These are phyloP conservation scores for Orthosia gracilis DNA, from an alignment of 2,888 invertebrate species.

Conservation along the genomic window DNA sequence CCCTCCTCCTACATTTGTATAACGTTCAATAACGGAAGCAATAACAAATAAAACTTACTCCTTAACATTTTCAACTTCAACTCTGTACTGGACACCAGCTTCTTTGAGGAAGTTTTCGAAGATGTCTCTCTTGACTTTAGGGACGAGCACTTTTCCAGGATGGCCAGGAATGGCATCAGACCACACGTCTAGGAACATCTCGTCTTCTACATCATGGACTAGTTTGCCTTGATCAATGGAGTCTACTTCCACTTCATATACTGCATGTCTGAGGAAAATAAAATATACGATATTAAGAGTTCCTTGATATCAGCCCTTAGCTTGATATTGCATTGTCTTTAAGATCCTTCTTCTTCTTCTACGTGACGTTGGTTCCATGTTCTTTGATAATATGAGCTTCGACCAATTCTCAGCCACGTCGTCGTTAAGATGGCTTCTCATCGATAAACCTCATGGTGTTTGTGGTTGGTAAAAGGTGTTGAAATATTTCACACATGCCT, in stretches of 20 bases:
- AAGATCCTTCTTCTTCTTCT: too few relatives aligned
- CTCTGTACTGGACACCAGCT: slow-evolving; percentile 69
- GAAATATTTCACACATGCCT: too few relatives aligned
- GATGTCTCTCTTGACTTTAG: slow-evolving; percentile 65
- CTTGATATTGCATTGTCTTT: background rate
- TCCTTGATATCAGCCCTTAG: background rate
- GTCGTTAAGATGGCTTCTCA: too few relatives aligned
- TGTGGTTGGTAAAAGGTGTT: background rate
- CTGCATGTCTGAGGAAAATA: slow-evolving; percentile 72
- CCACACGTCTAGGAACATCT: slow-evolving; percentile 76
- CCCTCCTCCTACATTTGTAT: background rate
- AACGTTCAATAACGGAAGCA: background rate
- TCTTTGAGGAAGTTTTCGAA: slow-evolving; percentile 71
- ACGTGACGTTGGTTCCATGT: too few relatives aligned
- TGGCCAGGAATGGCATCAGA: slow-evolving; percentile 70
- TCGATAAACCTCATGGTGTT: background rate
- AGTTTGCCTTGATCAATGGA: slow-evolving; percentile 69
- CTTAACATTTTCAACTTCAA: slow-evolving; percentile 77
- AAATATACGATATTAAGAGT: too few relatives aligned
- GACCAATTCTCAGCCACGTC: too few relatives aligned
- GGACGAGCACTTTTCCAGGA: slow-evolving; percentile 75
- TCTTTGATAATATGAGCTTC: too few relatives aligned
- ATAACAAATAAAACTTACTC: slow-evolving; percentile 73
- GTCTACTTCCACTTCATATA: slow-evolving; percentile 76
- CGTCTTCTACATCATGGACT: slow-evolving; percentile 69